Evolutionary conservation across 2,888 invertebrate species (phyloP), one percentile per base, ranked within the genome.

Genomic region (Caenorhabditis sulstoni): DNA sequence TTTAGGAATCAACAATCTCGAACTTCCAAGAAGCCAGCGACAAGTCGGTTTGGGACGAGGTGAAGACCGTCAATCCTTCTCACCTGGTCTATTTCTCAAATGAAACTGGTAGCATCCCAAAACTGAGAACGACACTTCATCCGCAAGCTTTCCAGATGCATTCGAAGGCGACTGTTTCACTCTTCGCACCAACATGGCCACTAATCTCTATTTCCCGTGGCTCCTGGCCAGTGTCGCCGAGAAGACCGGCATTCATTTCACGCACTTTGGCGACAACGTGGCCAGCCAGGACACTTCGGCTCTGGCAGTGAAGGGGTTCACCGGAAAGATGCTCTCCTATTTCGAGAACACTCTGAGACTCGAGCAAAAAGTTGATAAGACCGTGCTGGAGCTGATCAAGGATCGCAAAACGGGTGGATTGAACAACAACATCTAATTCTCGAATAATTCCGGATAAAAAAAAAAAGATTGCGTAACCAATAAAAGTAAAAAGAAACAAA

Each of bases 131-230:
- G 29, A 18, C 18, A 22, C 23, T 20, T 39, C 9, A 22, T 37
- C 0, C 14, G 49, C 29, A 39, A 29, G 37, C n/a, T 20, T 62
- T 62, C 35, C 50, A 57, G 39, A 57, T 1, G 16, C 57, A 1
- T 75, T 62, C 57, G 79, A 82, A 65, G 82, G 77, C 16, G 68
- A 77, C 53, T 71, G 71, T 22, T 80, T 45, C 59, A 83, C 79
- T 20, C 76, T 90, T 20, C 79, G 79, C 14, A 79, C 81, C 37
- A 88, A 87, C 79, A 79, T 87, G 58, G 80, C 81, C 18, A 81
- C 83, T 61, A 88, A 90, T 58, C 76, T 87, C 39, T 89, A 85
- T 62, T 83, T 86, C n/a, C 89, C 89, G 14, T 90, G 88, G 87
- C 77, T 83, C 7, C 62, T 89, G 71, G 88, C 88, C 49, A 80